Evolutionary conservation across 2,888 invertebrate genomes (phyloP).

Genomic region (Ormyrus labotus): DNA sequence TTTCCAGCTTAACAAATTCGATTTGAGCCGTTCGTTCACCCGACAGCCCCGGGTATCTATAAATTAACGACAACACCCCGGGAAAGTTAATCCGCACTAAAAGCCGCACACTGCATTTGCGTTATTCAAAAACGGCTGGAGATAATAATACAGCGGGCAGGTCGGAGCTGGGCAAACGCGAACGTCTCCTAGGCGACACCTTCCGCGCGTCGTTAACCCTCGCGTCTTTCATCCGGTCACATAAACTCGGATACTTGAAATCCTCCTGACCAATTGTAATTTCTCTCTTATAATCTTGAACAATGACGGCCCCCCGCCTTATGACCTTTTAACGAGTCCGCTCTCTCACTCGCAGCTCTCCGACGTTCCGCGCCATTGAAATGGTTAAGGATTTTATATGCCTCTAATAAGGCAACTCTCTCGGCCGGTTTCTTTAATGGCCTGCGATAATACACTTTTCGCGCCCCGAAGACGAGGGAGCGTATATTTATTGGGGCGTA

Average conservation of each 20-base stretch:
- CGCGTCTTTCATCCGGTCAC: background rate
- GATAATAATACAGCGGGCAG: too few relatives aligned
- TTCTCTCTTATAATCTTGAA: background rate
- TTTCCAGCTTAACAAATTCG: too few relatives aligned
- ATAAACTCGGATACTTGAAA: background rate
- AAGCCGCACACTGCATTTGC: too few relatives aligned
- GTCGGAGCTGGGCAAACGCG: too few relatives aligned
- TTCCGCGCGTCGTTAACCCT: background rate
- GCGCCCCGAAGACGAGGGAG: background rate
- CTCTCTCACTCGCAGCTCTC: background rate
- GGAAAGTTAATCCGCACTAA: too few relatives aligned
- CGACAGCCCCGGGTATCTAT: too few relatives aligned
- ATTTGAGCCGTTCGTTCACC: too few relatives aligned
- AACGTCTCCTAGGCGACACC: background rate
- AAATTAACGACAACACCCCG: too few relatives aligned
- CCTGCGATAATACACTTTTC: background rate
- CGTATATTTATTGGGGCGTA: background rate
- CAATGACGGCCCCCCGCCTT: background rate
- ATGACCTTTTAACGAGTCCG: conserved; percentile 5
- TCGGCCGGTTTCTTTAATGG: background rate
- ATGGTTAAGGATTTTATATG: conserved; percentile 1
- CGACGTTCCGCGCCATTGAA: background rate
- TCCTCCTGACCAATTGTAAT: background rate
- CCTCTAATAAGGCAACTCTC: background rate
- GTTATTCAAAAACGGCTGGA: too few relatives aligned